These are phyloP conservation scores for Folsomia manolachei DNA, from an alignment of 2,888 invertebrate species.

Conservation along the genomic window DNA sequence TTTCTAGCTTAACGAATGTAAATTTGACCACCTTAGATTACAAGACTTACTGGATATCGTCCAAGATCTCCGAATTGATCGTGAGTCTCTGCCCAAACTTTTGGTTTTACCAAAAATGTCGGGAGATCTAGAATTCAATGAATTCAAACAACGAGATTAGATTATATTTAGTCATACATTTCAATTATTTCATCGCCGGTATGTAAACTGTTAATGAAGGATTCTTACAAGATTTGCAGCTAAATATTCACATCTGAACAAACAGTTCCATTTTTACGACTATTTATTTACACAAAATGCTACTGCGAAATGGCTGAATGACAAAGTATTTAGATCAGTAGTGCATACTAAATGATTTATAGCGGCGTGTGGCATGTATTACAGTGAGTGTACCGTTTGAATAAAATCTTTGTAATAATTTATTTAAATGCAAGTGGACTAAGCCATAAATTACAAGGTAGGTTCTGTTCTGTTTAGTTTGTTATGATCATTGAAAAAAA, in stretches of 20 bases:
- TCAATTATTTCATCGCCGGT: too few species aligned
- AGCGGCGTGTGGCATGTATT: background rate
- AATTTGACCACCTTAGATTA: background rate
- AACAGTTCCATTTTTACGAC: too few species aligned
- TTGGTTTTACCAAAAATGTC: conserved; percentile 37
- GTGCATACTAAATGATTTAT: background rate
- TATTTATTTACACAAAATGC: background rate
- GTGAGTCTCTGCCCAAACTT: conserved; percentile 41
- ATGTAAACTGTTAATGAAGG: too few species aligned
- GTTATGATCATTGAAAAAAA: background rate
- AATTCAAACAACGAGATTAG: too few species aligned
- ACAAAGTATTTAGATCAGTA: conserved; percentile 6
- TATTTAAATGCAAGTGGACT: background rate
- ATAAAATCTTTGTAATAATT: background rate
- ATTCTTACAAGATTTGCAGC: background rate
- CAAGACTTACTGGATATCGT: conserved; percentile 47
- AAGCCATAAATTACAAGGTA: background rate
- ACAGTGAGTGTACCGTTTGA: too few species aligned
- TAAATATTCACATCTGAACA: too few species aligned
- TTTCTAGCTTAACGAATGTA: background rate
- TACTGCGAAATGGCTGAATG: background rate
- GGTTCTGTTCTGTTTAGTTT: background rate
- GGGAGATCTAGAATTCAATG: conserved; percentile 31
- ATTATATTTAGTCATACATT: too few species aligned
- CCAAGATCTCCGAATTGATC: conserved; percentile 47